A percentile compares a stretch with the other conserved stretches of the same genome.
These are phyloP conservation scores for Diplazon laetatorius DNA, from an alignment of 2,888 invertebrate genomes.

Conservation along the genomic window DNA sequence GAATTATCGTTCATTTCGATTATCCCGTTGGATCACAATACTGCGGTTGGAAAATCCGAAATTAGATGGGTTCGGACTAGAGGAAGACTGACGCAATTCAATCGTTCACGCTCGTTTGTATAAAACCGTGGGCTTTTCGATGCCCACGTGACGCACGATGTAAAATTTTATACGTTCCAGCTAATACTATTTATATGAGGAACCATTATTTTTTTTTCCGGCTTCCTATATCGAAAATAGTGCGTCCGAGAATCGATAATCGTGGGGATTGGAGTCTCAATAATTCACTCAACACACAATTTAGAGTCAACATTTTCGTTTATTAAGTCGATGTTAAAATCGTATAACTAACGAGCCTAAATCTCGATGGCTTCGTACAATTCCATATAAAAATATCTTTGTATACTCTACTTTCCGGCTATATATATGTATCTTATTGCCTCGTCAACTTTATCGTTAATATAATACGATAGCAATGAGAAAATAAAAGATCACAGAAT, in stretches of 20 bases:
- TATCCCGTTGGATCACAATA: neutral
- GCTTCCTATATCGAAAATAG: constrained; percentile 8
- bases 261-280: neutral
- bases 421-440: neutral
- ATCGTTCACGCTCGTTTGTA: constrained; percentile 22
- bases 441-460: constrained; percentile 1
- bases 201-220: neutral
- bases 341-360: neutral
- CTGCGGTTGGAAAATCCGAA: constrained; percentile 40
- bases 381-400: neutral
- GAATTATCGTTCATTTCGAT: constrained; percentile 26
- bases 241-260: neutral
- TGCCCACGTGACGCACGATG: constrained; percentile 31
- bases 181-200: constrained; percentile 31
- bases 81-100: constrained; percentile 54
- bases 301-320: no score
- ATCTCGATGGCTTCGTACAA: neutral
- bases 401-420: neutral
- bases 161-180: neutral
- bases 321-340: neutral
- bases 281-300: no score
- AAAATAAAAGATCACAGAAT: neutral
- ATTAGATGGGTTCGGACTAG: constrained; percentile 53
- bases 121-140: constrained; percentile 6
- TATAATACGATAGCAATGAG: constrained; percentile 2